phyloP scores from a whole-genome alignment of 2,888 invertebrate species.

The Tinea pellionella region DNA sequence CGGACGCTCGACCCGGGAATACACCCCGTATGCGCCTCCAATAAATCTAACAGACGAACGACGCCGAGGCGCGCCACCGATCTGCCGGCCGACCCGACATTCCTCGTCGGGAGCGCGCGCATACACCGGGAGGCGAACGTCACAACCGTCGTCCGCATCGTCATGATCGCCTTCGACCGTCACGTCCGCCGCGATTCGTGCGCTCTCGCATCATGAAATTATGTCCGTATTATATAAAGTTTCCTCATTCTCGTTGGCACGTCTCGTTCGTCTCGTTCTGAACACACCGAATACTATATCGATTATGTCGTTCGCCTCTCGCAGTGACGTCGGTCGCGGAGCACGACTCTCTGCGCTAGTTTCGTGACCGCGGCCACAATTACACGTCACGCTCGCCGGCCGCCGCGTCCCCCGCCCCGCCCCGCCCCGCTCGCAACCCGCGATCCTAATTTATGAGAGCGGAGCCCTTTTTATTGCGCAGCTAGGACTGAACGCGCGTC shows the following conservation, averaged over 20 bases:
- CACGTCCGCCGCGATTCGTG: too few relatives aligned
- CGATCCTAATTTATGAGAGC: constrained; percentile 41
- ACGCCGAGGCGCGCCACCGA: constrained; percentile 30
- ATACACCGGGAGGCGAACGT: neutral
- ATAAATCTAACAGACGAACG: constrained; percentile 33
- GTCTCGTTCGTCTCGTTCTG: too few relatives aligned
- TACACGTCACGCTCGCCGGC: constrained; percentile 33
- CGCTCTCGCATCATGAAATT: too few relatives aligned
- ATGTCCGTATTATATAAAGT: too few relatives aligned
- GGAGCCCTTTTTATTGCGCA: constrained; percentile 15
- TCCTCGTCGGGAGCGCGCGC: constrained; percentile 13
- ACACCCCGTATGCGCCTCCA: neutral
- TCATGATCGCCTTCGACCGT: too few relatives aligned
- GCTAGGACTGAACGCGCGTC: constrained; percentile 19
- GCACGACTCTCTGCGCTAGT: constrained; percentile 17
- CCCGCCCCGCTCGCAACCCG: constrained; percentile 18
- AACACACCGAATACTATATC: too few relatives aligned
- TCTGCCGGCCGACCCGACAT: constrained; percentile 10
- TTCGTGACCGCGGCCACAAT: constrained; percentile 35
- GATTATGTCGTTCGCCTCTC: neutral
- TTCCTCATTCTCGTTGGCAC: too few relatives aligned
- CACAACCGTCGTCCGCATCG: too few relatives aligned
- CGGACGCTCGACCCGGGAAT: neutral
- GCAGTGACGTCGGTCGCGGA: neutral
- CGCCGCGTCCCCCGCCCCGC: constrained; percentile 11